Base-by-base conservation (phyloP, 2,888 invertebrate species). In the Philopedon plagiatum region DNA sequence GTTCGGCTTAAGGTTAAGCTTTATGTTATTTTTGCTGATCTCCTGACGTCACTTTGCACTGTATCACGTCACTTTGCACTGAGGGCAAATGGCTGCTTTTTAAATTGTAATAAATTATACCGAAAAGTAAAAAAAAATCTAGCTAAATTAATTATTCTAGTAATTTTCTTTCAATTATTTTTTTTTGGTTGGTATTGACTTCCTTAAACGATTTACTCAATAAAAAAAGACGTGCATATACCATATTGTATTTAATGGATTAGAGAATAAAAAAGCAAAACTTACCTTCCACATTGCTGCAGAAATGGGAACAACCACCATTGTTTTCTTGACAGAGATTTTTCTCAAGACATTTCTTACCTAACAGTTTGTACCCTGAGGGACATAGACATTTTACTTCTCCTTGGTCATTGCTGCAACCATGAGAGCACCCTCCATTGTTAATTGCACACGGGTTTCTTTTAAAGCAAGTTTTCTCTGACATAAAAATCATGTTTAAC, bases 301-400 rank as follows among this genome's bases (percentile, higher is more conserved):
- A 88, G 39, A 82, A 80, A 23, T 87, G 85, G 7, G 87, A 87
- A 76, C 89, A 89, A 1, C 87, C 86, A 4, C 85, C 85, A 71
- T 85, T 85, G 56, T 83, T 79, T 60, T 77, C 75, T 0, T 60
- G 51, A 67, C 83, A 84, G 5, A 83, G 81, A 82, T 90, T 87
- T 11, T 86, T 80, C 19, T 84, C 82, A 8, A 86, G 77, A 73
- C 89, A 89, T 58, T 75, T 82, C 83, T 85, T 80, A 5, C 75
- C 79, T 34, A 76, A 76, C 8, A 80, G 62, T 64, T 79, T 76
- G 34, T 78, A 83, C 8, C 83, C 83, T 4, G 77, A 76, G 4
- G 82, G 82, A 68, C 86, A 86, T 0, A 79, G 76, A 80, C 93
- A 93, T 71, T 86, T 85, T 41, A 85, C 89, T 1, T 86, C 86